Conservation (phyloP, 2,888 invertebrate genomes). For the Melikaiella ostensackeni region DNA sequence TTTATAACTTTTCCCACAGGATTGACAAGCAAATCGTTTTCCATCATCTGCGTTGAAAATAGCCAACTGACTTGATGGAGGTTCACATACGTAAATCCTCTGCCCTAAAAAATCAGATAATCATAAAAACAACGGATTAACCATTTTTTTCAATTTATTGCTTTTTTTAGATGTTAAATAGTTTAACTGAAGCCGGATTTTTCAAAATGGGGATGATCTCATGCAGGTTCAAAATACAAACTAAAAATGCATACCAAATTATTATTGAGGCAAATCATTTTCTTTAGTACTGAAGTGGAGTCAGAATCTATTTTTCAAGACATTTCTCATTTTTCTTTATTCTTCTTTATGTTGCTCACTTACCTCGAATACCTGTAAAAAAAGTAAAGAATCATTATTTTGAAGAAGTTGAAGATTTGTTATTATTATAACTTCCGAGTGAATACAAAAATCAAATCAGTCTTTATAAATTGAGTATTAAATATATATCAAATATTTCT, state of each 20-base stretch:
- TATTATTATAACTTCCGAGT: neutral
- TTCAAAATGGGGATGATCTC: neutral
- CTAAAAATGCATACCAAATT: neutral
- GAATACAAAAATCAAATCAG: neutral
- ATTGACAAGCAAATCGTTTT: slow-evolving; percentile 63
- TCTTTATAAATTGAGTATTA: neutral
- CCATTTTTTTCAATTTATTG: neutral
- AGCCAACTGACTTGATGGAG: neutral
- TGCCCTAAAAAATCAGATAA: neutral
- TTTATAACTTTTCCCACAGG: slow-evolving; percentile 70
- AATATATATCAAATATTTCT: too few relatives aligned
- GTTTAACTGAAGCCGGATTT: neutral
- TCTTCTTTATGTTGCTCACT: too few relatives aligned
- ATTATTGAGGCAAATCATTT: neutral
- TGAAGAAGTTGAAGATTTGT: neutral
- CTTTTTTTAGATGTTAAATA: neutral
- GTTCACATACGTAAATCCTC: neutral
- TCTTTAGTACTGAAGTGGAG: neutral
- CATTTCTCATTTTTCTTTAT: too few relatives aligned
- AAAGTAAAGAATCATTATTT: neutral
- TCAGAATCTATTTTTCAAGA: too few relatives aligned
- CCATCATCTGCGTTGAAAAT: slow-evolving; percentile 36
- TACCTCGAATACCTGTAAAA: neutral
- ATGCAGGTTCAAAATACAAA: neutral
- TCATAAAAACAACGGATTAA: neutral